Base-by-base conservation (phyloP, 2,113 vertebrate species). In the Crotophaga sulcirostris region DNA sequence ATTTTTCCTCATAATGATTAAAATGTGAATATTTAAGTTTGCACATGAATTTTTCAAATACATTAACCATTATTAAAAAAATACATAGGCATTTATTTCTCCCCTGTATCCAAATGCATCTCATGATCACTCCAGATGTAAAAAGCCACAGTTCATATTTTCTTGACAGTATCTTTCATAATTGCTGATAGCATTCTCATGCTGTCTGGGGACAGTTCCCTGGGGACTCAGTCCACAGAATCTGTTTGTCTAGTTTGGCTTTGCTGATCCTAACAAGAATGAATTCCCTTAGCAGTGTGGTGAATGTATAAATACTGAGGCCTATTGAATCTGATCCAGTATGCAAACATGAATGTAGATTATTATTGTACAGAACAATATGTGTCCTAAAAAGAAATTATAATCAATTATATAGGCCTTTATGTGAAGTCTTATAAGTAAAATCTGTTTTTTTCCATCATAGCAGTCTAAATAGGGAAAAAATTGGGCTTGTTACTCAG, bases 91-190 rank as follows among this genome's bases (percentile, higher is more conserved):
- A 80, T 96, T 96, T 97, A 83, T 91, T 96, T 94, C 68, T 55
- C 52, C n/a, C 87, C 76, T 68, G 96, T 96, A 97, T 98, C 88
- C 96, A 93, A 96, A 98, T 97, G 88, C 44, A 96, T 97, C 78
- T 94, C 54, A 93, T 89, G 74, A 97, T 97, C 66, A 26, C 77
- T 94, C 60, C 92, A 95, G 92, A 94, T 13, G 21, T 52, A 95
- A 94, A 85, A 97, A 97, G 91, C 74, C 93, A 97, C 69, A 95
- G 87, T 98, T 98, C 96, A 94, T 77, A 68, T 98, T 98, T 98
- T 98, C 97, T 97, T 97, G 93, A 98, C 96, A 97, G 92, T 69
- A 89, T 92, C 95, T 98, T 98, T 98, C 97, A 98, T 98, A 98
- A 98, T 97, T 87, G 40, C 77, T 97, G 97, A 96, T 98, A 98